A percentile compares a stretch with the other conserved stretches of the same genome.
Conservation (phyloP, 2,113 vertebrate genomes). For the Deroptyus accipitrinus region DNA sequence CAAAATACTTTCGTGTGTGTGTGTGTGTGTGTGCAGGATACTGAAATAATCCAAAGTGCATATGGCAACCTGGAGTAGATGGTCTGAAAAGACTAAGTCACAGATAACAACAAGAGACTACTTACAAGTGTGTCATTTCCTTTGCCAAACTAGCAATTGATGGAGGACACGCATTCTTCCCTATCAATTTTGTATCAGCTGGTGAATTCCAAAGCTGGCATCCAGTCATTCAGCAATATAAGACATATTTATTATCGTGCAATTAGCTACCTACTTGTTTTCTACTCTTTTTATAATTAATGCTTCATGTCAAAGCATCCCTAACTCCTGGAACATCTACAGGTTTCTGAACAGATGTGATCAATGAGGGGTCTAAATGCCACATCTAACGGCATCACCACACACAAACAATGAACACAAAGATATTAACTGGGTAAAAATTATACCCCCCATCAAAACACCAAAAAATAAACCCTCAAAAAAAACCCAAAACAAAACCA, state of each 20-base stretch:
- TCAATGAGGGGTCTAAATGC: background rate
- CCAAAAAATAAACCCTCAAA: background rate
- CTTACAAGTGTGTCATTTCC: background rate
- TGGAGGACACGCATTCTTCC: background rate
- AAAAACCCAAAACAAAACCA: background rate
- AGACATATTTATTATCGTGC: background rate
- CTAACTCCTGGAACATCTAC: background rate
- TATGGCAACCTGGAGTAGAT: background rate
- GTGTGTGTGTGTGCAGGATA: background rate
- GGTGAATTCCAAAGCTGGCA: background rate
- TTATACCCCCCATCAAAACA: background rate
- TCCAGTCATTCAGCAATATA: background rate
- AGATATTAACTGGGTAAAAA: background rate
- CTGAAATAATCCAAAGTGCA: conserved; percentile 7
- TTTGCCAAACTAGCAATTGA: background rate
- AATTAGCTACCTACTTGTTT: conserved; percentile 1
- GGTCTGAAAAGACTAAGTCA: background rate
- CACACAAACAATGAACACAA: background rate
- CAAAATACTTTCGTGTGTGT: background rate
- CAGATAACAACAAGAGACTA: background rate
- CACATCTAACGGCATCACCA: background rate
- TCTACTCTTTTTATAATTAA: background rate
- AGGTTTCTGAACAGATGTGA: background rate
- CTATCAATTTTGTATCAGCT: background rate
- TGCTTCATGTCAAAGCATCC: background rate